These are phyloP conservation scores for Scytalopus superciliaris DNA, from an alignment of 2,113 vertebrate genomes.

Conservation along the genomic window DNA sequence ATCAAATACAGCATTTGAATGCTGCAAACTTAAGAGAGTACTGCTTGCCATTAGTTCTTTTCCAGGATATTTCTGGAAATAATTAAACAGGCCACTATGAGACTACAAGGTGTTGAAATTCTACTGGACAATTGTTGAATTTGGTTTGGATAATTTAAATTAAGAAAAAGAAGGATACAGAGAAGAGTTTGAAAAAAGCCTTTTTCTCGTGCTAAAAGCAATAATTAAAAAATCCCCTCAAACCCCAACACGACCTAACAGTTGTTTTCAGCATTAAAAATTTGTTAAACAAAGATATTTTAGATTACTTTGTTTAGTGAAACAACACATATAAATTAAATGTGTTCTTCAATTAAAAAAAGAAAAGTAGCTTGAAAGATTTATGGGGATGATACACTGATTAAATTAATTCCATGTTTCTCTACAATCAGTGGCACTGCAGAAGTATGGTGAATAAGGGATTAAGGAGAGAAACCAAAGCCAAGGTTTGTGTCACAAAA, in stretches of 20 bases:
- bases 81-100: not conserved
- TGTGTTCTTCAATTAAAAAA: not conserved
- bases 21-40: not conserved
- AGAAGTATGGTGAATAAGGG: not conserved
- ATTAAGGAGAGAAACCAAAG: not conserved
- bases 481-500: not conserved
- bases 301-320: not conserved
- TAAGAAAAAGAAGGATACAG: not conserved
- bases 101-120: conserved; percentile 6
- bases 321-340: not conserved
- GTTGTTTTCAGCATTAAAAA: not conserved
- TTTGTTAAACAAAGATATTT: not conserved
- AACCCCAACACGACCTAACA: not conserved
- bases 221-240: not conserved
- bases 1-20: conserved; percentile 7
- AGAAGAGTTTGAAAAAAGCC: not conserved
- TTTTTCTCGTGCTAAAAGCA: not conserved
- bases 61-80: not conserved
- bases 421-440: not conserved
- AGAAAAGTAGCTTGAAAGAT: not conserved
- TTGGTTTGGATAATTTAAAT: not conserved
- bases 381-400: not conserved
- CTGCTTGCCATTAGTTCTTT: not conserved
- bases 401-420: not conserved
- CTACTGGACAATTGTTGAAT: not conserved